Evolutionary conservation across 2,113 vertebrate genomes (phyloP).

Genomic region (Perognathus longimembris): DNA sequence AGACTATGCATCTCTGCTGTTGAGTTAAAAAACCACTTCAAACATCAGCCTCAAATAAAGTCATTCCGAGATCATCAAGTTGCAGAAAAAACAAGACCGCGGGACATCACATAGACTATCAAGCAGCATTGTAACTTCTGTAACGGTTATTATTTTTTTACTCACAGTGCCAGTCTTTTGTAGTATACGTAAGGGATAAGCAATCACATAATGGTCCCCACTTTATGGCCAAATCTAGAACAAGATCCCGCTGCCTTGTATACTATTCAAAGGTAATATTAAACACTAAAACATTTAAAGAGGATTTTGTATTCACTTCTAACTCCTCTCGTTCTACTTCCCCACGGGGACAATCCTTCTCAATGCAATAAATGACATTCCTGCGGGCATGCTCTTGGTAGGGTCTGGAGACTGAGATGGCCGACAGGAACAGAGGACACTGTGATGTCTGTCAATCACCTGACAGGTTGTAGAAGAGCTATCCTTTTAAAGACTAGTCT

Average conservation of each 20-base stretch:
- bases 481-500: neutral
- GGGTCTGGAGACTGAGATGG: neutral
- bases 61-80: neutral
- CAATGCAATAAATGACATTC: neutral
- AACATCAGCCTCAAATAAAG: neutral
- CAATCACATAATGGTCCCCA: neutral
- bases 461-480: neutral
- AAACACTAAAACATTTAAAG: neutral
- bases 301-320: neutral
- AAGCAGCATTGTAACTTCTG: too few species aligned
- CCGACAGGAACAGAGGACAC: neutral
- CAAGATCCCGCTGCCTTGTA: neutral
- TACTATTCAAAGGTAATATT: too few species aligned
- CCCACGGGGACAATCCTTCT: neutral
- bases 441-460: neutral
- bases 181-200: neutral
- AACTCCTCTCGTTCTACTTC: neutral
- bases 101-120: neutral
- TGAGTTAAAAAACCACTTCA: neutral
- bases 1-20: neutral
- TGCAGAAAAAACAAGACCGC: neutral
- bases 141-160: too few species aligned
- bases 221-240: neutral
- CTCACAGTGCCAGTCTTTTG: accelerated
- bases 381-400: neutral